Percentiles rank a stretch among this genome's conserved stretches.
Conservation (phyloP, 1,140 invertebrate genomes). For the Leptinotarsa defecta region DNA sequence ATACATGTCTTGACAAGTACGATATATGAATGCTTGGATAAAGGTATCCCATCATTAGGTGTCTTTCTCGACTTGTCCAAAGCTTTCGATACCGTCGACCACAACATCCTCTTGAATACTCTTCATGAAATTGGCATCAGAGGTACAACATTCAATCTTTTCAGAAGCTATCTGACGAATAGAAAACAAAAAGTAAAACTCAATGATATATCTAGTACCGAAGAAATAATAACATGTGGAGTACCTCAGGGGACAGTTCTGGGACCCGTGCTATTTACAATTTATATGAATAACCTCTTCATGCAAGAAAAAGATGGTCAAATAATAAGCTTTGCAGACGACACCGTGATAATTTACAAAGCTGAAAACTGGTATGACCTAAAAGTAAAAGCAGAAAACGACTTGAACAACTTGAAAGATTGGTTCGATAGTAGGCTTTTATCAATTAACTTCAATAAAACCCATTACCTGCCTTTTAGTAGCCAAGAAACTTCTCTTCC, state of each 20-base stretch:
- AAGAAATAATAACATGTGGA: slow-evolving; percentile 15
- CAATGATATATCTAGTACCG: slow-evolving; percentile 15
- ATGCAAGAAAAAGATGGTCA: neutral
- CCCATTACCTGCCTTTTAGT: neutral
- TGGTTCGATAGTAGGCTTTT: slow-evolving; percentile 21
- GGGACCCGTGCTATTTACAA: slow-evolving; percentile 34
- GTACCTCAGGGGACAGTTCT: slow-evolving; percentile 38
- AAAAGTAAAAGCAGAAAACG: slow-evolving; percentile 15
- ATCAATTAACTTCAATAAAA: neutral
- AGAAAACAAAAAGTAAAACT: slow-evolving; percentile 35
- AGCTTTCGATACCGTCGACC: slow-evolving; percentile 35
- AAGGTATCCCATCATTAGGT: slow-evolving; percentile 18
- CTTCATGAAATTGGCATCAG: slow-evolving; percentile 25
- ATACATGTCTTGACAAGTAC: slow-evolving; percentile 14
- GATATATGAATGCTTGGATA: slow-evolving; percentile 14
- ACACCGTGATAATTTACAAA: slow-evolving; percentile 17
- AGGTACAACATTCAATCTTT: slow-evolving; percentile 13
- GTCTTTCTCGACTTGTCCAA: slow-evolving; percentile 23
- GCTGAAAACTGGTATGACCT: slow-evolving; percentile 19
- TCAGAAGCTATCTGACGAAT: slow-evolving; percentile 31
- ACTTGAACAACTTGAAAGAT: slow-evolving; percentile 9
- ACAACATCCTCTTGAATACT: slow-evolving; percentile 29
- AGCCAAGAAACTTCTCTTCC: slow-evolving; percentile 6
- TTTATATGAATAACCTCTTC: slow-evolving; percentile 31
- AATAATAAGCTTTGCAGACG: slow-evolving; percentile 24